These are phyloP conservation scores for Melieria picta DNA, from an alignment of 2,888 invertebrate genomes.

Conservation along the genomic window DNA sequence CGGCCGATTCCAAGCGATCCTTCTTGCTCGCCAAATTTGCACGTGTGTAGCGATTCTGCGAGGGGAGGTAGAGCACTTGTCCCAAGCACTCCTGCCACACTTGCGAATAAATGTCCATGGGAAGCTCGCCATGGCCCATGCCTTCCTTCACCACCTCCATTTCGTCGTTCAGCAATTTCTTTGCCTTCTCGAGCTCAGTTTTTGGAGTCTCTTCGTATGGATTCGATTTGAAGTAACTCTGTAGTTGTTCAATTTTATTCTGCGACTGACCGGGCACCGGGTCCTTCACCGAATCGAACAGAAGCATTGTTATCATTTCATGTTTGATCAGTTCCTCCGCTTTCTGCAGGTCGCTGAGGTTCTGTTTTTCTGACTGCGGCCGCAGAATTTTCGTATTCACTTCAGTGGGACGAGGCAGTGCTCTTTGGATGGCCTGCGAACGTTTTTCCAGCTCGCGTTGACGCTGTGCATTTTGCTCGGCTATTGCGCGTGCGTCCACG, in stretches of 20 bases:
- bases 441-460: slow-evolving; percentile 72
- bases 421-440: slow-evolving; percentile 87
- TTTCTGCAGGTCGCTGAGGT: slow-evolving; percentile 87
- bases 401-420: slow-evolving; percentile 84
- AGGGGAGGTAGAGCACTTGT: slow-evolving; percentile 91
- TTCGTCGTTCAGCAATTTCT: slow-evolving; percentile 77
- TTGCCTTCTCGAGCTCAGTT: slow-evolving; percentile 76
- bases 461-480: slow-evolving; percentile 77
- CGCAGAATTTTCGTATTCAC: slow-evolving; percentile 86
- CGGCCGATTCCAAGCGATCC: slow-evolving; percentile 92
- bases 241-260: slow-evolving; percentile 70
- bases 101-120: slow-evolving; percentile 90
- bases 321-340: slow-evolving; percentile 96
- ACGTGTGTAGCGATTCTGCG: slow-evolving; percentile 91
- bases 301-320: slow-evolving; percentile 96
- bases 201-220: slow-evolving; percentile 80
- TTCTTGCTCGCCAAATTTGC: slow-evolving; percentile 96
- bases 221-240: slow-evolving; percentile 86
- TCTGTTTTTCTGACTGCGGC: slow-evolving; percentile 78
- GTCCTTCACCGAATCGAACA: slow-evolving; percentile 86
- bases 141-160: slow-evolving; percentile 91
- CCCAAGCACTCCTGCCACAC: slow-evolving; percentile 98
- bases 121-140: slow-evolving; percentile 95
- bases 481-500: slow-evolving; percentile 76
- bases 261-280: slow-evolving; percentile 69